Percentiles rank a stretch among this genome's conserved stretches.
Conservation (phyloP, 2,113 vertebrate species). For the Himantopus leucocephalus region DNA sequence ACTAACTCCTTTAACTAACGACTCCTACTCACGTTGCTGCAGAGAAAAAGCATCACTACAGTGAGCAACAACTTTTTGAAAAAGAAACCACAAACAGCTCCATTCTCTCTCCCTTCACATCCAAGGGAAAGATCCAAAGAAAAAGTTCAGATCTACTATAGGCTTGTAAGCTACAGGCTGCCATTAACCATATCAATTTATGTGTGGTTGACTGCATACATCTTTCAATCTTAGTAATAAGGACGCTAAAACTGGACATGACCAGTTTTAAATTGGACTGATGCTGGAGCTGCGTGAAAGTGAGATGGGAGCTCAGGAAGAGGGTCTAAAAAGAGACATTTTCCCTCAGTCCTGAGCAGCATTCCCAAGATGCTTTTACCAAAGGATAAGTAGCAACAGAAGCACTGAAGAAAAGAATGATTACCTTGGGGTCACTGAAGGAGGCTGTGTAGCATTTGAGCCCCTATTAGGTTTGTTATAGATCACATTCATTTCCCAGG, state of each 20-base stretch:
- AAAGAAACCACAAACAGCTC: background rate
- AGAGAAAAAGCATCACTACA: background rate
- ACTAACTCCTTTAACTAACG: background rate
- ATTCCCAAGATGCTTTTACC: background rate
- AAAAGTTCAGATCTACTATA: background rate
- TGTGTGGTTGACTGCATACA: background rate
- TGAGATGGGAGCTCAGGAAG: background rate
- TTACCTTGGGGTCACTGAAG: background rate
- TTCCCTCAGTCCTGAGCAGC: background rate
- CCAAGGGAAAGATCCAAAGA: background rate
- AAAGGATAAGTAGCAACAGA: background rate
- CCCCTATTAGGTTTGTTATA: background rate
- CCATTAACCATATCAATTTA: background rate
- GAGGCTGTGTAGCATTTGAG: background rate
- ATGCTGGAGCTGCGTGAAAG: background rate
- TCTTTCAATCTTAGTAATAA: background rate
- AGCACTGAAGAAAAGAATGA: background rate
- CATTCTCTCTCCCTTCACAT: background rate
- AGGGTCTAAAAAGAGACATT: background rate
- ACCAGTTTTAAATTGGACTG: background rate
- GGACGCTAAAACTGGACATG: background rate
- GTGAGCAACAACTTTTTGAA: background rate
- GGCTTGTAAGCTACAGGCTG: background rate
- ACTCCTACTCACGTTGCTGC: background rate
- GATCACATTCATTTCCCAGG: slow-evolving; percentile 19